Conservation (phyloP, 2,113 vertebrate species). For the Neolamprologus variostigma region DNA sequence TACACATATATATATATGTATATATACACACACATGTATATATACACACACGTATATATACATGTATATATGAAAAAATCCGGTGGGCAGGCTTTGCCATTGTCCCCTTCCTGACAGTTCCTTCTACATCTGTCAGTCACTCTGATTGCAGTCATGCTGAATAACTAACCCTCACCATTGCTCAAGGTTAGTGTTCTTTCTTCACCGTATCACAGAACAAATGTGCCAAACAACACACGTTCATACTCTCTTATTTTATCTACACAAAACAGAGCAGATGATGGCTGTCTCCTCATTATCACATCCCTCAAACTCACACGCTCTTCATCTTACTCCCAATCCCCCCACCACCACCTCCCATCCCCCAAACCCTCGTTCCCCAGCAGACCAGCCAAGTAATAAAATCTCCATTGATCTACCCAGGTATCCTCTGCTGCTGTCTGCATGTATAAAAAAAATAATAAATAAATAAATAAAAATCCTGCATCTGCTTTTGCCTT, state of each 20-base stretch:
- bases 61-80: no score
- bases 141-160: background rate
- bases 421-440: background rate
- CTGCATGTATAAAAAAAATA: background rate
- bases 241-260: slow-evolving; percentile 8
- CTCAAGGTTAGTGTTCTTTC: background rate
- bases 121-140: background rate
- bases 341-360: background rate
- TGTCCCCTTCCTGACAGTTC: no score
- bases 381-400: background rate
- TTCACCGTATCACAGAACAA: background rate
- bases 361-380: background rate
- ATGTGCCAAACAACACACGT: background rate
- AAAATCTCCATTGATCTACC: slow-evolving; percentile 10
- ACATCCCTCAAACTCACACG: background rate
- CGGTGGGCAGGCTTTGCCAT: no score
- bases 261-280: background rate
- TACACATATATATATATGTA: rapidly evolving
- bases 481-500: background rate
- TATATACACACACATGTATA: rapidly evolving
- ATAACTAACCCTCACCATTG: background rate
- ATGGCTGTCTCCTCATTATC: slow-evolving; percentile 5
- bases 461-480: background rate
- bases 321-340: background rate
- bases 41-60: background rate